Evolutionary conservation across 2,113 vertebrate genomes (phyloP).

Genomic region (Romanogobio albipinnatus): DNA sequence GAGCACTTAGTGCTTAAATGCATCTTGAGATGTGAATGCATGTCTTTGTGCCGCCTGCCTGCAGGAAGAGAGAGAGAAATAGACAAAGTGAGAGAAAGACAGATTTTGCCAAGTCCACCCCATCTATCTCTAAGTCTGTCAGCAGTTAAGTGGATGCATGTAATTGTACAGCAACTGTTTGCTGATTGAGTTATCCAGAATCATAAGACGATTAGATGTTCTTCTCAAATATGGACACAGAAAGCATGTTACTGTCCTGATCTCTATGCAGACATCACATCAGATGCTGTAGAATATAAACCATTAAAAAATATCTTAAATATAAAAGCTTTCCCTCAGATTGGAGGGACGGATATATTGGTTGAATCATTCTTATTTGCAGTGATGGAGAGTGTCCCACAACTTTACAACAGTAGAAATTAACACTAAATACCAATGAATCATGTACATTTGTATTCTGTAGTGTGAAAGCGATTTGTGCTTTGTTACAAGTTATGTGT

Average conservation of each 20-base stretch:
- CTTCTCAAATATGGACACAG: background rate
- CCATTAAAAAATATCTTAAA: background rate
- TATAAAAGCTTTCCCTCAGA: no score
- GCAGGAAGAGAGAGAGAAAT: conserved; percentile 44
- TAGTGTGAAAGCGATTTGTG: background rate
- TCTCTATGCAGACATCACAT: background rate
- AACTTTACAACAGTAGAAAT: background rate
- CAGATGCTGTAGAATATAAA: background rate
- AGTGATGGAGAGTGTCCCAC: no score
- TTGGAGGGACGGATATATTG: no score
- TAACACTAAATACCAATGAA: background rate
- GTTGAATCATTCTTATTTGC: no score
- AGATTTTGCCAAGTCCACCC: background rate
- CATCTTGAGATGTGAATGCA: conserved; percentile 77
- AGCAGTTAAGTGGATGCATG: conserved; percentile 29
- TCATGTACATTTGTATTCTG: background rate
- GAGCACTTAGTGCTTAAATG: conserved; percentile 76
- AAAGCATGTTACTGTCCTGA: background rate
- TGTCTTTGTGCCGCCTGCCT: conserved; percentile 55
- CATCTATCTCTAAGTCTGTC: conserved; percentile 18
- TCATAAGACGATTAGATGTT: background rate
- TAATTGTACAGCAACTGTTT: conserved; percentile 47
- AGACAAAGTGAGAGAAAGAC: conserved; percentile 35
- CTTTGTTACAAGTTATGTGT: background rate
- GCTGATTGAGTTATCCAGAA: conserved; percentile 37